A percentile compares a stretch with the other conserved stretches of the same genome.
Evolutionary conservation across 1,140 invertebrate genomes (phyloP).

Genomic region (Potamilus streckersoni): DNA sequence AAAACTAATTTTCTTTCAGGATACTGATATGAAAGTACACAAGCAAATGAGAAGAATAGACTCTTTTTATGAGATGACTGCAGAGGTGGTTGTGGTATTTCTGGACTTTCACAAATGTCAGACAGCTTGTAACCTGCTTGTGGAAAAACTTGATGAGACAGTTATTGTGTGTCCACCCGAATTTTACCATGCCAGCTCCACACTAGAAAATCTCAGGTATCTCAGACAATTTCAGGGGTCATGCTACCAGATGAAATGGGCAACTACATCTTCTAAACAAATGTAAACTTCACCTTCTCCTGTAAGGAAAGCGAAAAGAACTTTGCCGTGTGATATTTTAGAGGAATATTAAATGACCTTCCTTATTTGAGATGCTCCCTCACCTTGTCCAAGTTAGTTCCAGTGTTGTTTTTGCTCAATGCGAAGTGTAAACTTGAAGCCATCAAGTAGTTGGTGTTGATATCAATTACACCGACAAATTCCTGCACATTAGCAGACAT

Average conservation of each 20-base stretch:
- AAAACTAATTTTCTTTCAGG: slow-evolving; percentile 40
- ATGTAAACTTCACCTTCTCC: neutral
- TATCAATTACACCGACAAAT: no score
- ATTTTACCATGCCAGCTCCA: slow-evolving; percentile 58
- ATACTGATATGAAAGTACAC: slow-evolving; percentile 53
- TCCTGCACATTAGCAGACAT: no score
- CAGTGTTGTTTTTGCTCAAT: no score
- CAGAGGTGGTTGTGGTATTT: slow-evolving; percentile 57
- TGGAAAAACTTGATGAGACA: slow-evolving; percentile 63
- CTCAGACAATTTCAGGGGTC: neutral
- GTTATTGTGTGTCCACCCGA: slow-evolving; percentile 58
- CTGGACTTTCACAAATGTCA: slow-evolving; percentile 59
- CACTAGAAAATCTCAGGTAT: slow-evolving; percentile 60
- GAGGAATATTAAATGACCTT: neutral
- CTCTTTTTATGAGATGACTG: slow-evolving; percentile 45
- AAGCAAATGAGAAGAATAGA: slow-evolving; percentile 53
- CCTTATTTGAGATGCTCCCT: neutral
- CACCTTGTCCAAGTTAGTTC: no score
- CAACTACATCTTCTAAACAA: neutral
- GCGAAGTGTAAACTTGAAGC: no score
- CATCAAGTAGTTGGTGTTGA: no score
- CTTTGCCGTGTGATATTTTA: neutral
- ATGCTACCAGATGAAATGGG: neutral
- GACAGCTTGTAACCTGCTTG: slow-evolving; percentile 57
- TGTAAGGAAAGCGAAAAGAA: neutral